These are phyloP conservation scores for Bellardia pandia DNA, from an alignment of 2,888 invertebrate species.

Conservation along the genomic window DNA sequence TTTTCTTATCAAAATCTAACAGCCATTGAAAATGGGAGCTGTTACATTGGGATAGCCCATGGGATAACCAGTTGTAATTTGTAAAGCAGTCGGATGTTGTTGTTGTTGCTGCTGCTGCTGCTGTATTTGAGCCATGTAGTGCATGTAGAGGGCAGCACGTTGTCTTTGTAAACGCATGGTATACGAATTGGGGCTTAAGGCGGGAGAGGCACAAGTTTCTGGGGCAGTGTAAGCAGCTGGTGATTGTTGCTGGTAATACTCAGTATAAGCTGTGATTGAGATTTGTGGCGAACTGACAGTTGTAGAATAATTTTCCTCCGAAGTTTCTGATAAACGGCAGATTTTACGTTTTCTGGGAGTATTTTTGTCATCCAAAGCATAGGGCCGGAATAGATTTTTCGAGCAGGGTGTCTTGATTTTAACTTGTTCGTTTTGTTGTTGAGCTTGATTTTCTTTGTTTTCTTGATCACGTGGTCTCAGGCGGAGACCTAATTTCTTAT, in stretches of 20 bases:
- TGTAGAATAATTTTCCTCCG: background rate
- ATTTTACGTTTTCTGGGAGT: conserved; percentile 75
- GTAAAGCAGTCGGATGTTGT: background rate
- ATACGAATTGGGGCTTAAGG: conserved; percentile 72
- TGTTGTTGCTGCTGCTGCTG: conserved; percentile 5
- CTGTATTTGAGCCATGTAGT: conserved; percentile 40
- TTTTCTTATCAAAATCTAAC: background rate
- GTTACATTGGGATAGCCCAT: conserved; percentile 65
- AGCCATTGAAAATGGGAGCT: conserved; percentile 55
- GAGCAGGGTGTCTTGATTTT: conserved; percentile 60
- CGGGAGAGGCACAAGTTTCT: conserved; percentile 72
- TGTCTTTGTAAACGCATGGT: conserved; percentile 78
- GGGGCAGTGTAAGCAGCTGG: background rate
- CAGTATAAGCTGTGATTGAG: background rate
- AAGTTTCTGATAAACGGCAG: conserved; percentile 7
- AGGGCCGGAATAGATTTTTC: conserved; percentile 68
- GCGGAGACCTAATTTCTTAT: conserved; percentile 70
- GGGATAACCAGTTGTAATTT: conserved; percentile 7
- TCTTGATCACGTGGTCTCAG: conserved; percentile 31
- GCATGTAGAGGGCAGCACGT: conserved; percentile 77
- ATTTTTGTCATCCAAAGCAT: conserved; percentile 69
- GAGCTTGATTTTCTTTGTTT: conserved; percentile 61
- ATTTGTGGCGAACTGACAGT: background rate
- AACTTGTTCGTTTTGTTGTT: conserved; percentile 59
- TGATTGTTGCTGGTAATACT: background rate